These are phyloP conservation scores for Siniperca undulata DNA, from an alignment of 2,797 vertebrate genomes.

Conservation along the genomic window DNA sequence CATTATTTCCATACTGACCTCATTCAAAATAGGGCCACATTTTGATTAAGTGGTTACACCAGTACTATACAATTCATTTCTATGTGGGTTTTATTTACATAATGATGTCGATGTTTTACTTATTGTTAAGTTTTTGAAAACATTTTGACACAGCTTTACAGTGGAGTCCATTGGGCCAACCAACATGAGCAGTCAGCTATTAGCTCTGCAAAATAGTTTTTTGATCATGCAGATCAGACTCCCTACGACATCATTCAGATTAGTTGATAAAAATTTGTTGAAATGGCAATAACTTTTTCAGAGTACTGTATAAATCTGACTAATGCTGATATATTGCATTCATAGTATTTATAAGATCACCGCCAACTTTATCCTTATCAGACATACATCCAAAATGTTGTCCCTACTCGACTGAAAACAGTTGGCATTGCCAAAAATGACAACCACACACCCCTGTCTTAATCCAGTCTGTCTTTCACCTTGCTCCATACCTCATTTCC, in stretches of 20 bases:
- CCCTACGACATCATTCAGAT: not conserved
- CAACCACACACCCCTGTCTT: not conserved
- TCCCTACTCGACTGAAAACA: not conserved
- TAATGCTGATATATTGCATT: not conserved
- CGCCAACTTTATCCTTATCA: not conserved
- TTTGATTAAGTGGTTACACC: not conserved
- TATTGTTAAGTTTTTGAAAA: not conserved
- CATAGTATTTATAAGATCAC: not conserved
- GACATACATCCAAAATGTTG: too few relatives aligned
- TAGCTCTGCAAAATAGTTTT: not conserved
- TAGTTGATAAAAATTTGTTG: not conserved
- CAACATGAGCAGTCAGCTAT: too few relatives aligned
- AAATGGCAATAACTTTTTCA: not conserved
- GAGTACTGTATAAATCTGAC: not conserved
- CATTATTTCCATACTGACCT: not conserved
- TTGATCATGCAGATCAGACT: not conserved
- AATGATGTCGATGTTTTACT: not conserved
- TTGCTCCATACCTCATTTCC: conserved; percentile 86
- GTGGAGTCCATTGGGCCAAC: not conserved
- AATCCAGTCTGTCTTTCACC: too few relatives aligned
- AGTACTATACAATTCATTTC: not conserved
- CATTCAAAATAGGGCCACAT: not conserved
- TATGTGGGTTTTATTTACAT: not conserved
- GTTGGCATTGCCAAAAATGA: too few relatives aligned
- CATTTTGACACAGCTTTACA: not conserved